Base-by-base conservation (phyloP, 2,113 vertebrate species). In the Phyllostomus hastatus region DNA sequence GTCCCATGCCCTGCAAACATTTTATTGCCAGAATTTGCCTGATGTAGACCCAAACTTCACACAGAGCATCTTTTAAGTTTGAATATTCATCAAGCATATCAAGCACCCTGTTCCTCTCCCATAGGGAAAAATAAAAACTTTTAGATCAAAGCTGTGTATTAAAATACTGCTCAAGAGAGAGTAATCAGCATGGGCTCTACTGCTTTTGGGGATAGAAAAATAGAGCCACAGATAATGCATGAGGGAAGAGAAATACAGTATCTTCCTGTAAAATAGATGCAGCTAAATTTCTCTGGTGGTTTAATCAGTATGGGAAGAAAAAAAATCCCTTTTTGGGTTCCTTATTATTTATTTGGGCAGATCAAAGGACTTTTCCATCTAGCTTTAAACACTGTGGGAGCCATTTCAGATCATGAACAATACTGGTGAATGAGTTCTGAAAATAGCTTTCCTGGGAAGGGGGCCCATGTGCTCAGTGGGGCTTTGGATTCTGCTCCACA, bases 341-440 rank as follows among this genome's bases (percentile, higher is more conserved):
- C 96, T 98, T 98, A 97, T 98, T 98, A 98, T 98, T 98, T 99
- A 98, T 98, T 98, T 98, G 98, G 97, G 83, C 94, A 98, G 98
- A 98, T 98, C 98, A 98, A 99, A 98, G 97, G 94, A 97, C 97
- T 98, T 98, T 98, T 98, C 98, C 96, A 98, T 95, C 97, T 95
- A 98, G 98, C 97, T 98, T 98, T 97, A 98, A 98, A 98, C 98
- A 98, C 98, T 97, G 96, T 97, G 97, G 97, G 98, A 98, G 98
- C 98, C 97, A 98, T 98, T 98, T 98, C 98, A 98, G 97, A 98
- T 98, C 97, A 97, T 96, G 97, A 98, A 98, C 98, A 98, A 98
- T 98, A 91, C 94, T 96, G 95, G 97, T 98, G 97, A 98, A 98
- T 98, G 97, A 98, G 96, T 97, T 98, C 98, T 98, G 97, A 98